phyloP scores from a whole-genome alignment of 2,888 invertebrate species.

The Latrodectus hesperus region DNA sequence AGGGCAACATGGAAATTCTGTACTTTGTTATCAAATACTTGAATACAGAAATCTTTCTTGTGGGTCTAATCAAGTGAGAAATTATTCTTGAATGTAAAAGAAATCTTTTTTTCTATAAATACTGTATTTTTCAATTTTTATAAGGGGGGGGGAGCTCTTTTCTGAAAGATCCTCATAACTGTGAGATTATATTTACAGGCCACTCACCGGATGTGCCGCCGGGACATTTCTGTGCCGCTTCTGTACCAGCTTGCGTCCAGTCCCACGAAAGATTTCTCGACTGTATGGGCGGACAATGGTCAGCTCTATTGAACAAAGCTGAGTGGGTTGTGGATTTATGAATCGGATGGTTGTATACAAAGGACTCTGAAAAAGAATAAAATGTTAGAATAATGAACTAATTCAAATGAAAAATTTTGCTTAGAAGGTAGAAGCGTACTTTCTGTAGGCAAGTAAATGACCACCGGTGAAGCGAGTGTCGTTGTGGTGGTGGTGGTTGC shows the following conservation, averaged over 20 bases:
- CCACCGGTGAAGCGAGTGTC: slow-evolving; percentile 18
- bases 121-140: no score
- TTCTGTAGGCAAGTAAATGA: slow-evolving; percentile 19
- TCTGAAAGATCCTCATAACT: no score
- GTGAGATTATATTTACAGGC: background rate
- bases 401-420: background rate
- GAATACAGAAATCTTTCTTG: no score
- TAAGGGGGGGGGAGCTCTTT: no score
- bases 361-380: no score
- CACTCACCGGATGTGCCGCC: slow-evolving; percentile 83
- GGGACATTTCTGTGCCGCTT: slow-evolving; percentile 89
- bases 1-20: no score
- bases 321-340: slow-evolving; percentile 15
- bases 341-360: no score
- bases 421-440: slow-evolving; percentile 18
- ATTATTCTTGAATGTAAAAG: no score
- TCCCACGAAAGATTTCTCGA: slow-evolving; percentile 90
- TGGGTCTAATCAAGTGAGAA: no score
- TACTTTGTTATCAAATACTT: no score
- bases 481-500: slow-evolving; percentile 16
- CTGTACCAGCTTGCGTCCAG: slow-evolving; percentile 86
- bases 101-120: no score
- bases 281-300: slow-evolving; percentile 81
- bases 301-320: slow-evolving; percentile 35
- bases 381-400: background rate